phyloP scores from a whole-genome alignment of 2,113 vertebrate genomes.

The Anser brachyrhynchus region DNA sequence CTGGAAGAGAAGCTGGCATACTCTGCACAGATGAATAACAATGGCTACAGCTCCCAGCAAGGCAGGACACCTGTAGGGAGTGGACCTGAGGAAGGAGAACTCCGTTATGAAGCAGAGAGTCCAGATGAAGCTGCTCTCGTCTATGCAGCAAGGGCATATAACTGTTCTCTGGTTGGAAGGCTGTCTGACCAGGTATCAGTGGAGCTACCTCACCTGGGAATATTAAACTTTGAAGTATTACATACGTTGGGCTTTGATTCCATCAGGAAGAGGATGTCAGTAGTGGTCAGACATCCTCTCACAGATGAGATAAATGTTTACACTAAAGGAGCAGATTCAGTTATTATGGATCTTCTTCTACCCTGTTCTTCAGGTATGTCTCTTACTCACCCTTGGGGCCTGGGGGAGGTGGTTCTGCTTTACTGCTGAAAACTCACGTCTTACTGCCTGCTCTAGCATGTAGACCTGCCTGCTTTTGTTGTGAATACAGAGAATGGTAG shows the following conservation, averaged over 20 bases:
- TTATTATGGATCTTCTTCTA: constrained; percentile 92
- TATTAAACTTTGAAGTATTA: constrained; percentile 91
- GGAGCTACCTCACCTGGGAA: constrained; percentile 92
- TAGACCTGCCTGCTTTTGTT: neutral
- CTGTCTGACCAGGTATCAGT: constrained; percentile 91
- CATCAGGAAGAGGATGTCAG: constrained; percentile 93
- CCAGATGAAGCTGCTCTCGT: constrained; percentile 96
- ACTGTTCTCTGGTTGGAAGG: constrained; percentile 88
- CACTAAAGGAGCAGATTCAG: constrained; percentile 96
- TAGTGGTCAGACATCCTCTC: constrained; percentile 93
- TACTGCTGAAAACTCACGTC: neutral
- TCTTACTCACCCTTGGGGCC: neutral
- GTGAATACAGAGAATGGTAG: neutral
- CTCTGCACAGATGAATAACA: constrained; percentile 54
- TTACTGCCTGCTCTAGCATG: neutral
- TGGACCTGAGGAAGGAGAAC: constrained; percentile 76
- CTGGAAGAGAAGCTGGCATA: constrained; percentile 81
- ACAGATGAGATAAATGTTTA: constrained; percentile 94
- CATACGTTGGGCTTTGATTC: constrained; percentile 96
- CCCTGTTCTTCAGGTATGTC: constrained; percentile 80
- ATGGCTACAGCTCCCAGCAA: constrained; percentile 68
- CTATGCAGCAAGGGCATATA: constrained; percentile 92
- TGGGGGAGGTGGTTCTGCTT: neutral
- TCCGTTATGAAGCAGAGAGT: constrained; percentile 93
- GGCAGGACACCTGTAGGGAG: constrained; percentile 14